Conservation (phyloP, 2,797 vertebrate genomes). For the Tangara arthus region DNA sequence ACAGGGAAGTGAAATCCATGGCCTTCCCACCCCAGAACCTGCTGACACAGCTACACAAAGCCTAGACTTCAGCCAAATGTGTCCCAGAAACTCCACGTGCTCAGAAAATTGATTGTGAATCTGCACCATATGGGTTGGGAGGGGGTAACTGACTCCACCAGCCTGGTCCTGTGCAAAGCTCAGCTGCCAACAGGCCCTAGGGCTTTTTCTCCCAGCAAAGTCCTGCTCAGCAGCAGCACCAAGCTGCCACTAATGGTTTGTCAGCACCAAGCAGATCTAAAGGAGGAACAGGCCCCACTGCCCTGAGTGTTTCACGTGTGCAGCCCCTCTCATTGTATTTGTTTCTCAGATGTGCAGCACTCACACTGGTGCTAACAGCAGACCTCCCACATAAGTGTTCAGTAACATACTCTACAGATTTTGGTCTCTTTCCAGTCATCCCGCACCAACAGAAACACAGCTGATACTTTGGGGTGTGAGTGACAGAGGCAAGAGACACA, state of each 20-base stretch:
- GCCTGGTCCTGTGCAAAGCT: neutral
- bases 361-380: neutral
- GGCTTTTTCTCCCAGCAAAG: neutral
- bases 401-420: neutral
- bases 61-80: neutral
- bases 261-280: constrained; percentile 20
- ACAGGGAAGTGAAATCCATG: neutral
- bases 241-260: constrained; percentile 25
- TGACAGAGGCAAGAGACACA: neutral
- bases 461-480: neutral
- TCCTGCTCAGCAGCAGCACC: neutral
- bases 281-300: neutral
- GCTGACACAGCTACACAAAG: neutral
- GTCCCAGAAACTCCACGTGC: neutral
- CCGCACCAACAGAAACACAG: neutral
- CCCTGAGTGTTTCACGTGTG: neutral
- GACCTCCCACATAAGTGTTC: neutral
- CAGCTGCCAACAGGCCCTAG: neutral
- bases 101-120: neutral
- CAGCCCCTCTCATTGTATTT: neutral
- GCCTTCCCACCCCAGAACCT: neutral
- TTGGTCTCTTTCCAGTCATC: neutral
- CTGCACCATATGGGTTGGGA: neutral
- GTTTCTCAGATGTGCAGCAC: constrained; percentile 23
- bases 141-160: neutral